Evolutionary conservation across 2,113 vertebrate species (phyloP).

Genomic region (Pogonocichla stellata): DNA sequence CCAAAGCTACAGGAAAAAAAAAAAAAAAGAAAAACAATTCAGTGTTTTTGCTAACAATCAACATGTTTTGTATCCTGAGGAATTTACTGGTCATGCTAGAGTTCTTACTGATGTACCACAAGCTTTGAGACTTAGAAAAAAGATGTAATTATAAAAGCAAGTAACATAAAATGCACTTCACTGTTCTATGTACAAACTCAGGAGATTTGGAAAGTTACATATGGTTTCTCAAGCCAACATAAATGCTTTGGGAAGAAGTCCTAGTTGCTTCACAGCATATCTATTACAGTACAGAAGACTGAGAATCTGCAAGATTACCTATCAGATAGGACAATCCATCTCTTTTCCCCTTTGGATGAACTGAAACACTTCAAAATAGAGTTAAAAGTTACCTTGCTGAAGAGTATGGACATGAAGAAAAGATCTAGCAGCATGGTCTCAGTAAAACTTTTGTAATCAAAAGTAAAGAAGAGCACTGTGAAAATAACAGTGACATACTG

Average conservation of each 20-base stretch:
- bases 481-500: slow-evolving; percentile 97
- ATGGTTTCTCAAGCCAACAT: not conserved
- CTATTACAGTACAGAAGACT: not conserved
- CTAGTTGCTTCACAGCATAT: not conserved
- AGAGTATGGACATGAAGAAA: slow-evolving; percentile 97
- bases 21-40: not conserved
- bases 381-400: slow-evolving; percentile 87
- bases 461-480: slow-evolving; percentile 97
- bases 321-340: not conserved
- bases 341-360: not conserved
- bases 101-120: not conserved
- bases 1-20: slow-evolving; percentile 81
- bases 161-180: not conserved
- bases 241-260: not conserved
- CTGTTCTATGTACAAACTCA: not conserved
- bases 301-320: not conserved
- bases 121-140: not conserved
- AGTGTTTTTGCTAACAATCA: not conserved
- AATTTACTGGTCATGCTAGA: not conserved
- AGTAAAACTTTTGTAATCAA: slow-evolving; percentile 92
- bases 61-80: not conserved
- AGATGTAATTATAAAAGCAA: not conserved
- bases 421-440: slow-evolving; percentile 97
- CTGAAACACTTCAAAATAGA: not conserved
- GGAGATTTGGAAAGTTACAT: not conserved